Conservation (phyloP, 1,140 invertebrate genomes). For the Drosophila nebulosa region DNA sequence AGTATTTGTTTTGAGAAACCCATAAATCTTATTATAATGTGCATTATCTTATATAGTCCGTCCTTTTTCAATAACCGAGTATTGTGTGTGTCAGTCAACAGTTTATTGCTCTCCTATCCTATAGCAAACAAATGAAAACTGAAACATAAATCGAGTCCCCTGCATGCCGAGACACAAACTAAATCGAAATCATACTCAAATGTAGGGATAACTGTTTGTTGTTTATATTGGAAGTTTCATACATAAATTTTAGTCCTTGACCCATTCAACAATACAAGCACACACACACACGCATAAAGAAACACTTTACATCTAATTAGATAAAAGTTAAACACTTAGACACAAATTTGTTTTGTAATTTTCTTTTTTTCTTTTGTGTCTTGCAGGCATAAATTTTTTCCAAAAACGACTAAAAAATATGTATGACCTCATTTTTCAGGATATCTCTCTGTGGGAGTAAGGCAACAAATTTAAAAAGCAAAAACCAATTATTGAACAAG, state of each 20-base stretch:
- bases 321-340: slow-evolving; percentile 42
- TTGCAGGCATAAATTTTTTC: slow-evolving; percentile 81
- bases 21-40: no score
- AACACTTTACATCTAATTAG: slow-evolving; percentile 26
- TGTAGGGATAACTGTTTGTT: slow-evolving; percentile 13
- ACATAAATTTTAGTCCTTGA: slow-evolving; percentile 30
- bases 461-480: slow-evolving; percentile 70
- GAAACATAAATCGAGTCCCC: background rate
- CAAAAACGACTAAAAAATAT: slow-evolving; percentile 81
- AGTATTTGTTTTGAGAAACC: no score
- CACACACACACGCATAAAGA: slow-evolving; percentile 23
- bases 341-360: slow-evolving; percentile 77
- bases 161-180: slow-evolving; percentile 14
- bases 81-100: no score
- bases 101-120: no score
- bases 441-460: slow-evolving; percentile 81
- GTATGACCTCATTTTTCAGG: slow-evolving; percentile 81
- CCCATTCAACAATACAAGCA: slow-evolving; percentile 6
- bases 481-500: slow-evolving; percentile 42
- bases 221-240: slow-evolving; percentile 16
- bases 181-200: slow-evolving; percentile 12
- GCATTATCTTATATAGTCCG: no score
- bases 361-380: slow-evolving; percentile 77
- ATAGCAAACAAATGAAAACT: background rate
- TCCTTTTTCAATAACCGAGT: no score